phyloP scores from a whole-genome alignment of 1,140 invertebrate species.

The Lordiphosa collinella region DNA sequence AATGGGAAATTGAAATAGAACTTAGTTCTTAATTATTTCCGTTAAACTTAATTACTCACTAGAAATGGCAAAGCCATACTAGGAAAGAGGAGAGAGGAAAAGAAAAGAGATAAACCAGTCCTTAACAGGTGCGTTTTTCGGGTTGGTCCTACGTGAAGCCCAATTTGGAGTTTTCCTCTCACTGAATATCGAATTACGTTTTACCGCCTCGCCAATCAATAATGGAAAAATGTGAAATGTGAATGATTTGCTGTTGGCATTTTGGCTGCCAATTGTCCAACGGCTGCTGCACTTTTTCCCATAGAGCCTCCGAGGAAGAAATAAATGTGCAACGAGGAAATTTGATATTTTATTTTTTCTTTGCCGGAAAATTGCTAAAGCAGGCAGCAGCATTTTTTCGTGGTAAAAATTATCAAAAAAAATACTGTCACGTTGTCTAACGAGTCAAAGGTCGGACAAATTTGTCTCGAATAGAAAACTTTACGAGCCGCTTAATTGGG shows the following conservation, averaged over 20 bases:
- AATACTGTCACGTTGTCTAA: slow-evolving; percentile 69
- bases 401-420: slow-evolving; percentile 71
- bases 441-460: slow-evolving; percentile 74
- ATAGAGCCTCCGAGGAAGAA: slow-evolving; percentile 39
- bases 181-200: slow-evolving; percentile 58
- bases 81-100: slow-evolving; percentile 2
- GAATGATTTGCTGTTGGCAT: slow-evolving; percentile 75
- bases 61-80: slow-evolving; percentile 1
- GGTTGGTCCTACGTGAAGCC: not conserved
- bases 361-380: slow-evolving; percentile 37
- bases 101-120: not conserved
- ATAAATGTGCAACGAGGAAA: slow-evolving; percentile 68
- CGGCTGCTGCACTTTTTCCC: slow-evolving; percentile 58
- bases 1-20: slow-evolving; percentile 26
- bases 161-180: not conserved
- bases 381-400: slow-evolving; percentile 40
- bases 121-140: slow-evolving; percentile 30
- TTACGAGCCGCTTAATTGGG: slow-evolving; percentile 66
- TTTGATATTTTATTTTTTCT: slow-evolving; percentile 59
- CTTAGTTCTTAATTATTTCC: slow-evolving; percentile 58
- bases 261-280: slow-evolving; percentile 69
- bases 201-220: slow-evolving; percentile 68
- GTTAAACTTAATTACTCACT: slow-evolving; percentile 47
- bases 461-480: slow-evolving; percentile 58
- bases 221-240: slow-evolving; percentile 50